These are phyloP conservation scores for Potorous gilbertii DNA, from an alignment of 2,797 vertebrate genomes.

Conservation along the genomic window DNA sequence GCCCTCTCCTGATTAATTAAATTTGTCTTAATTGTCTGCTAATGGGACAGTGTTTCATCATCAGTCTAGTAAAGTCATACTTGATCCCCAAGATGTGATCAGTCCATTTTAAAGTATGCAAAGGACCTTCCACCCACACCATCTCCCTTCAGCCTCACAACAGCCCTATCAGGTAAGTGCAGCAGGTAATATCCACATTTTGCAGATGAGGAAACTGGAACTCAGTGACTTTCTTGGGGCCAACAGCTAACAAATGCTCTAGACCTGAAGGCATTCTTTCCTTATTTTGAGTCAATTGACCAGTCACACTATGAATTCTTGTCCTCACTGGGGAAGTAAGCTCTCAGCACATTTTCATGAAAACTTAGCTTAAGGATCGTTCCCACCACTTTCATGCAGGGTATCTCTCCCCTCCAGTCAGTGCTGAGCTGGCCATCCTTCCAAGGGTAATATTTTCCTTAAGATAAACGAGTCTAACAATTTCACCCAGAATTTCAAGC, in stretches of 20 bases:
- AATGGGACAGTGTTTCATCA: background rate
- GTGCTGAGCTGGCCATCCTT: conserved; percentile 62
- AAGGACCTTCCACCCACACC: background rate
- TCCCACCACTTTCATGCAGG: background rate
- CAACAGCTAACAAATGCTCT: conserved; percentile 1
- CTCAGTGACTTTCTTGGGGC: conserved; percentile 31
- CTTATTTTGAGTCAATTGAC: background rate
- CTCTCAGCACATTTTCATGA: conserved; percentile 65
- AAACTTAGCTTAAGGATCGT: background rate
- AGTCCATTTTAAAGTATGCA: background rate
- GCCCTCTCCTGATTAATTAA: background rate
- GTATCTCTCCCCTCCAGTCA: conserved; percentile 27
- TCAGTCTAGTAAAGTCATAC: background rate
- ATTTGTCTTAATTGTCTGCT: background rate
- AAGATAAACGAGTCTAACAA: conserved; percentile 77
- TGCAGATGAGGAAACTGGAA: conserved; percentile 49
- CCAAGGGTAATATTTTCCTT: conserved; percentile 77
- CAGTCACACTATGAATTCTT: background rate
- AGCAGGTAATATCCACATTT: background rate
- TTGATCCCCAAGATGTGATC: background rate
- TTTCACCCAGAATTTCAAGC: conserved; percentile 53
- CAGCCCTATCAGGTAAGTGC: background rate
- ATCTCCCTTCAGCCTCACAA: background rate
- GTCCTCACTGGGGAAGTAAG: background rate
- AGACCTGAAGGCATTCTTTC: background rate